Evolutionary conservation across 2,113 vertebrate species (phyloP).

Genomic region (Thamnaconus septentrionalis): DNA sequence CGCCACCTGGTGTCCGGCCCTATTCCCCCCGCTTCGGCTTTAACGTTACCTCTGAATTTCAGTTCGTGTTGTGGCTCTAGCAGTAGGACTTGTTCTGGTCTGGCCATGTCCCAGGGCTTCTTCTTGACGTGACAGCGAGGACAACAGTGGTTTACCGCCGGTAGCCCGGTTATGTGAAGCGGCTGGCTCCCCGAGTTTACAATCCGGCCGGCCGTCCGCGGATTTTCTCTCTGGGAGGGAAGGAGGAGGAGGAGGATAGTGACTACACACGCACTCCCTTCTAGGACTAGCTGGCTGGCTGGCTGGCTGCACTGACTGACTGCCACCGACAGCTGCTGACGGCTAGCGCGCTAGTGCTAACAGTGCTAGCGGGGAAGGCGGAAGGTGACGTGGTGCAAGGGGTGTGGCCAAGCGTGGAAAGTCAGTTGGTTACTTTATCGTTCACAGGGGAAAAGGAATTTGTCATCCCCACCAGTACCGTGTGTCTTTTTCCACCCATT

Average conservation of each 20-base stretch:
- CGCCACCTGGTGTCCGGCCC: conserved; percentile 44
- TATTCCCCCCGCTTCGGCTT: conserved; percentile 24
- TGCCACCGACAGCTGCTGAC: conserved; percentile 63
- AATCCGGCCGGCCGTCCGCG: conserved; percentile 6
- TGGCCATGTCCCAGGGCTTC: conserved; percentile 83
- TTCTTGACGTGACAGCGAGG: conserved; percentile 51
- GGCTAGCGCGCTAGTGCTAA: conserved; percentile 58
- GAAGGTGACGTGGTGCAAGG: conserved; percentile 27
- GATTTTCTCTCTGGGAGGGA: conserved; percentile 6
- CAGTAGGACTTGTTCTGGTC: conserved; percentile 85
- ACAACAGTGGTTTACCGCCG: conserved; percentile 17
- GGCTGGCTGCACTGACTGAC: conserved; percentile 28
- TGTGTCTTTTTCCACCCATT: no score
- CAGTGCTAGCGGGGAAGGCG: conserved; percentile 25
- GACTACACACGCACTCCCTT: conserved; percentile 28
- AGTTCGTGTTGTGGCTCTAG: conserved; percentile 89
- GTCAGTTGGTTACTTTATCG: conserved; percentile 7
- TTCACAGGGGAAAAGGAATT: no score
- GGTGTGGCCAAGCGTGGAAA: background rate
- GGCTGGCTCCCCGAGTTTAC: conserved; percentile 22
- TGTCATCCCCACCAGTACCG: no score
- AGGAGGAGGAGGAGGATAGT: conserved; percentile 1
- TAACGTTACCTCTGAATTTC: conserved; percentile 85
- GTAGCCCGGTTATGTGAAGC: conserved; percentile 25
- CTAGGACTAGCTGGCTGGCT: conserved; percentile 16